Base-by-base conservation (phyloP, 2,797 vertebrate genomes). In the Vipera latastei region DNA sequence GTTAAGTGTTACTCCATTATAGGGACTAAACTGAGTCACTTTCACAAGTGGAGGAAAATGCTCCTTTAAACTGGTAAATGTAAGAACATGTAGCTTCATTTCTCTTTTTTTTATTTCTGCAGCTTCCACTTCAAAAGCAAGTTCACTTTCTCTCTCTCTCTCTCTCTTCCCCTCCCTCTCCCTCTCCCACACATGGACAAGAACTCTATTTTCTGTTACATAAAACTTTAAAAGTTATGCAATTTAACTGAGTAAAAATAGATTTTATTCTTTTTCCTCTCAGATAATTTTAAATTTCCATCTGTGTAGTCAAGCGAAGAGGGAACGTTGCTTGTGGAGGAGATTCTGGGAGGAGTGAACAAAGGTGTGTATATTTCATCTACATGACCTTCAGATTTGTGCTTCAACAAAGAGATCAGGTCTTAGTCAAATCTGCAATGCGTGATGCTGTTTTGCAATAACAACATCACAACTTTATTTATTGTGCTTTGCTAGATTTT, bases 351-450 rank as follows among this genome's bases (percentile, higher is more conserved):
- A 95, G 96, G 97, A 94, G 94, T 93, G 95, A 94, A 95, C 94
- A 83, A 83, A 44, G 73, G 20, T 98, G 98, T 97, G 97, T 97
- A 97, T 97, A 96, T 97, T 97, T 97, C 96, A 97, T 96, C 96
- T 97, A 97, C 97, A 98, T 98, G 97, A 97, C 98, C 98, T 98
- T 98, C 91, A 95, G 95, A 97, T 98, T 97, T 96, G 97, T 96
- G 97, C 97, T 98, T 98, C 98, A 97, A 96, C 95, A 96, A 97
- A 97, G 97, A 97, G 96, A 98, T 97, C 96, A 97, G 96, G 97
- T 97, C 95, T 94, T 98, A 97, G 98, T 97, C 97, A 98, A 97
- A 97, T 98, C 97, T 97, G 95, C 96, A 97, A 97, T 97, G 95
- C 96, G 96, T 96, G 97, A 95, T 95, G 96, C 95, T 97, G 94